Evolutionary conservation across 2,113 vertebrate genomes (phyloP).

Genomic region (Caloenas nicobarica): DNA sequence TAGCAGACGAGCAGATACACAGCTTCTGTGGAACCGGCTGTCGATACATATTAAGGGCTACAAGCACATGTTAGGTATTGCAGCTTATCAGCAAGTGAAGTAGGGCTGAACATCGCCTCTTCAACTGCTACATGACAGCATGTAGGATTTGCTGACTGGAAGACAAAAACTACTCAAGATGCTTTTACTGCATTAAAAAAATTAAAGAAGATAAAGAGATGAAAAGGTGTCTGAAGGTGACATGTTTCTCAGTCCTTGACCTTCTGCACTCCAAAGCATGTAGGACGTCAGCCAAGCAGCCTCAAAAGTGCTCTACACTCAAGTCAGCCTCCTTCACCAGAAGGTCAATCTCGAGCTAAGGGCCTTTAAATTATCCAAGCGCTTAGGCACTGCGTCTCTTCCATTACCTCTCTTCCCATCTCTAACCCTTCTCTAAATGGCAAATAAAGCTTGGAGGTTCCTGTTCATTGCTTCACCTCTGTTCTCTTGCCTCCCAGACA

Average conservation of each 20-base stretch:
- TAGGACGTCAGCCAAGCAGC: background rate
- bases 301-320: background rate
- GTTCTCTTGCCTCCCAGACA: background rate
- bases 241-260: background rate
- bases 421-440: background rate
- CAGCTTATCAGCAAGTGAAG: background rate
- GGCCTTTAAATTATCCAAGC: background rate
- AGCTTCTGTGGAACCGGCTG: background rate
- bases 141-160: fast-evolving
- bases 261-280: background rate
- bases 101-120: background rate
- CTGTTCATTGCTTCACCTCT: background rate
- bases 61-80: fast-evolving
- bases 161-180: background rate
- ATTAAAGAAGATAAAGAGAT: background rate
- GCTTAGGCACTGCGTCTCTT: background rate
- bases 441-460: background rate
- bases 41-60: background rate
- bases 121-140: background rate
- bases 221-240: background rate
- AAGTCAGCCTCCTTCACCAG: background rate
- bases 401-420: background rate
- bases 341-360: background rate
- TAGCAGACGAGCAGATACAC: background rate
- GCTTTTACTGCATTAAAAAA: background rate